These are phyloP conservation scores for Globicephala melas DNA, from an alignment of 2,113 vertebrate genomes.

Conservation along the genomic window DNA sequence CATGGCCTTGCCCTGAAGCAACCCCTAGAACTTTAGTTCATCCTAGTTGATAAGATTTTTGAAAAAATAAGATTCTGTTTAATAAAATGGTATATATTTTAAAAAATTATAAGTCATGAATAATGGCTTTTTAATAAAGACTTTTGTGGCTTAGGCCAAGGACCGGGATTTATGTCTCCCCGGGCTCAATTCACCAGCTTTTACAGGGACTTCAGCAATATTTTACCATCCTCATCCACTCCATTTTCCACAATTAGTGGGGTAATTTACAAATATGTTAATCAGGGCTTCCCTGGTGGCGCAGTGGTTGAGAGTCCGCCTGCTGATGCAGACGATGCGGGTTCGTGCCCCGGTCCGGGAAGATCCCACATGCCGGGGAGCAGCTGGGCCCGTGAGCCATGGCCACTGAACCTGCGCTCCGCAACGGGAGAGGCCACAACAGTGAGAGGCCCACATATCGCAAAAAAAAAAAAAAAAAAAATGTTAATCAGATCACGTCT, in stretches of 20 bases:
- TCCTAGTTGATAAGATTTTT: slow-evolving; percentile 33
- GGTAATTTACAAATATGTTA: not conserved
- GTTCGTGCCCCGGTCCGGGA: no score
- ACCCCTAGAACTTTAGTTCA: not conserved
- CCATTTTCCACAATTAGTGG: not conserved
- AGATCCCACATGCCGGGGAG: no score
- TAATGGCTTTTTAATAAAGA: not conserved
- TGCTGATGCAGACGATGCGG: no score
- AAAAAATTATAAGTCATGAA: slow-evolving; percentile 33
- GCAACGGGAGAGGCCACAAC: no score
- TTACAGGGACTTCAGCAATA: not conserved
- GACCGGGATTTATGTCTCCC: not conserved
- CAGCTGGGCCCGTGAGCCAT: no score
- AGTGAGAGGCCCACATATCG: no score
- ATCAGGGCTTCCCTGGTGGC: not conserved
- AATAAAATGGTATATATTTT: not conserved
- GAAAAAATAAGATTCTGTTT: not conserved
- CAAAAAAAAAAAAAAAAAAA: not conserved
- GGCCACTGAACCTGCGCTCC: no score
- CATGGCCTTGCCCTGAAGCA: not conserved
- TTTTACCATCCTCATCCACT: not conserved
- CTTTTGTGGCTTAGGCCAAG: not conserved
- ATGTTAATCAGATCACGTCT: not conserved
- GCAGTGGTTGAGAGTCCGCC: no score
- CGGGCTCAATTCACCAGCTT: not conserved